phyloP scores from a whole-genome alignment of 2,113 vertebrate species.

The Salvelinus sp. region DNA sequence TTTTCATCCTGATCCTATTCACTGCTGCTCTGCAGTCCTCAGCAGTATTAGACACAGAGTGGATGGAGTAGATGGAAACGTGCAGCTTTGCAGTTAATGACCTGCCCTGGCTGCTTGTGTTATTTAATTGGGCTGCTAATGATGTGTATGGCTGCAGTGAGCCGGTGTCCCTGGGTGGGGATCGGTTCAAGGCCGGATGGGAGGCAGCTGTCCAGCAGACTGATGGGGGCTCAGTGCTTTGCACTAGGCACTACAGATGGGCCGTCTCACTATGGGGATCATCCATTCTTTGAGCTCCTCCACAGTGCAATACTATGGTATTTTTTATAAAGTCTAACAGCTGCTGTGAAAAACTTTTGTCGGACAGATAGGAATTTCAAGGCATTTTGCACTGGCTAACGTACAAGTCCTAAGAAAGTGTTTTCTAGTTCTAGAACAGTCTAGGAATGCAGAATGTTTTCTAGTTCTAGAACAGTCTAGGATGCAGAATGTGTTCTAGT shows the following conservation, averaged over 20 bases:
- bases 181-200: not conserved
- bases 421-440: no score
- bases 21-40: conserved; percentile 15
- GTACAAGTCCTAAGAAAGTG: no score
- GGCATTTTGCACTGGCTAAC: no score
- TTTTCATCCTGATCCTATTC: not conserved
- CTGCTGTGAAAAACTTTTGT: no score
- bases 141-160: not conserved
- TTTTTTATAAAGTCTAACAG: no score
- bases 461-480: no score
- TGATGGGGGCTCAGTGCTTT: not conserved
- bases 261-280: no score
- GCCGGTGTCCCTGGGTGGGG: not conserved
- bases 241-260: no score
- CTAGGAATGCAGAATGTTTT: no score
- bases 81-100: conserved; percentile 16
- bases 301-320: not conserved
- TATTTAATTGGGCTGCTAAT: conserved; percentile 32
- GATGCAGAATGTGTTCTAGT: no score
- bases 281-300: not conserved
- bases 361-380: no score
- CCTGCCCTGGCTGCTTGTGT: not conserved
- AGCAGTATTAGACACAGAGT: conserved; percentile 1
- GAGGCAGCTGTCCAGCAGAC: not conserved
- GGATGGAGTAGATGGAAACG: not conserved